These are phyloP conservation scores for Naso thynnoides DNA, from an alignment of 2,797 vertebrate genomes.

Conservation along the genomic window DNA sequence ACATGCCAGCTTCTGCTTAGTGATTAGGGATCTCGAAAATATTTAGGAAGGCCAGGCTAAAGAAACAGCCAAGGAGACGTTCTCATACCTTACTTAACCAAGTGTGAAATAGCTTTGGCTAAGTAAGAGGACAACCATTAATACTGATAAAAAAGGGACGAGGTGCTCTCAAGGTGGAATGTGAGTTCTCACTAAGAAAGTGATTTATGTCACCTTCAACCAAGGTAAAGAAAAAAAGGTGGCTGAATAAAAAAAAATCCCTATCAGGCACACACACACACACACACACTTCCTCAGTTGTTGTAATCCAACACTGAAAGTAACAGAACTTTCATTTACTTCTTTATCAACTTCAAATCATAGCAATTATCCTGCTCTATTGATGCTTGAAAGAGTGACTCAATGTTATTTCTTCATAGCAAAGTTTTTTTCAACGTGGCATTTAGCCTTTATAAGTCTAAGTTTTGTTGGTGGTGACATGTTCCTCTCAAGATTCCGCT, in stretches of 20 bases:
- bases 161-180: constrained; percentile 88
- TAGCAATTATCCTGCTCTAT: neutral
- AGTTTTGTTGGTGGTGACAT: neutral
- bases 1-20: constrained; percentile 75
- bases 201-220: constrained; percentile 88
- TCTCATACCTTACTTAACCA: constrained; percentile 87
- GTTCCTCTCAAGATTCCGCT: neutral
- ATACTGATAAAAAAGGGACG: constrained; percentile 87
- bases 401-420: neutral
- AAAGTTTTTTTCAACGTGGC: constrained; percentile 7
- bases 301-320: constrained; percentile 19
- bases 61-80: constrained; percentile 86
- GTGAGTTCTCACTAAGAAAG: constrained; percentile 84
- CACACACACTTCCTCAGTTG: constrained; percentile 21
- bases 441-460: neutral
- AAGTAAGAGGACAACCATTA: constrained; percentile 89
- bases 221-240: constrained; percentile 70
- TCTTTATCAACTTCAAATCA: neutral
- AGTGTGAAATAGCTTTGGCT: constrained; percentile 91
- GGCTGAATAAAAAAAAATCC: constrained; percentile 55
- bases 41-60: constrained; percentile 84
- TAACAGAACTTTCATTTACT: constrained; percentile 8
- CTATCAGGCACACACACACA: constrained; percentile 5
- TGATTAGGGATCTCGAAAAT: constrained; percentile 84
- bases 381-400: neutral